These are phyloP conservation scores for Drosophila erecta DNA, from an alignment of 1,140 invertebrate genomes.

Conservation along the genomic window DNA sequence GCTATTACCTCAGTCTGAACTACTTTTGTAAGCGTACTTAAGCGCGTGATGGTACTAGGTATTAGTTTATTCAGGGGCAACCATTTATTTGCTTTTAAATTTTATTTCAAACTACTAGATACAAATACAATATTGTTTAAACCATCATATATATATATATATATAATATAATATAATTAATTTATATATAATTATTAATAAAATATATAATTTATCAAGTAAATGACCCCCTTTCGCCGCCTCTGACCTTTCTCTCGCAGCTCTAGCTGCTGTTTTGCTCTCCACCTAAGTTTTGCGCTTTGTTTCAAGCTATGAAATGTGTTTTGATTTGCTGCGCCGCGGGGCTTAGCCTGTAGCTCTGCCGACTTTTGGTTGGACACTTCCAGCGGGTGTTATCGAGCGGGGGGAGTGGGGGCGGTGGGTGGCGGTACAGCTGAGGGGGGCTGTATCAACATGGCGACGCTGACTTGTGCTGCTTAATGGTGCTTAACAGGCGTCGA, in stretches of 20 bases:
- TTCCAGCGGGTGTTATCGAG: conserved; percentile 19
- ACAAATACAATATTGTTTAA: too few relatives aligned
- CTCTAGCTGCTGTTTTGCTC: conserved; percentile 33
- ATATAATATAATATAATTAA: too few relatives aligned
- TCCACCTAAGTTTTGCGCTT: conserved; percentile 14
- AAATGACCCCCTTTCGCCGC: neutral
- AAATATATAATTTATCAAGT: too few relatives aligned
- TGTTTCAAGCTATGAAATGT: conserved; percentile 68
- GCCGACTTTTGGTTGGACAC: conserved; percentile 69
- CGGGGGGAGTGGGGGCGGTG: conserved; percentile 1
- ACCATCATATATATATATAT: too few relatives aligned
- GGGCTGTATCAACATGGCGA: conserved; percentile 67
- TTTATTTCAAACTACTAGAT: too few relatives aligned
- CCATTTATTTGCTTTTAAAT: too few relatives aligned
- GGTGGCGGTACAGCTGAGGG: neutral
- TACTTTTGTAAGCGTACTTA: too few relatives aligned
- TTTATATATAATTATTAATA: too few relatives aligned
- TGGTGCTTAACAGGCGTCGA: conserved; percentile 71
- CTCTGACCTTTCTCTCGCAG: conserved; percentile 16
- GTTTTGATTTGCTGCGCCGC: conserved; percentile 83
- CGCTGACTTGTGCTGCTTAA: conserved; percentile 68
- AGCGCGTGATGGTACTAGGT: too few relatives aligned
- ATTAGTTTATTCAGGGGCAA: too few relatives aligned
- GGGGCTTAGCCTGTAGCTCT: conserved; percentile 56
- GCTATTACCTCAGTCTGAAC: neutral